Base-by-base conservation (phyloP, 2,113 vertebrate species). In the Alethe castanea region DNA sequence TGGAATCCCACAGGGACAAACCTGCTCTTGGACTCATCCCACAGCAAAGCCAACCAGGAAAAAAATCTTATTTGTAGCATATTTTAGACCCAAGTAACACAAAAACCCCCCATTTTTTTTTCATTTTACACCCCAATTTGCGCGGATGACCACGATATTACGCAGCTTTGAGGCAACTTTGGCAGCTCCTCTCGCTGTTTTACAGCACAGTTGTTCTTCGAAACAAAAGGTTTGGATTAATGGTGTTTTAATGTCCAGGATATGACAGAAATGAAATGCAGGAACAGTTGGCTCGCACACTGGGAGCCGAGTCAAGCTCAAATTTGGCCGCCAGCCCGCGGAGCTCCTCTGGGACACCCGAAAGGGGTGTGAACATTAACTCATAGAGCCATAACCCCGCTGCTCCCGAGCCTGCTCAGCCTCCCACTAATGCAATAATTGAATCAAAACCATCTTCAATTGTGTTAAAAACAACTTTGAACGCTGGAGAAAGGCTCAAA, bases 231-330 rank as follows among this genome's bases (percentile, higher is more conserved):
- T 95, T 96, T 60, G 79, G 92, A 95, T 86, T 95, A 93, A 95
- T 84, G 95, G 85, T 64, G 84, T 96, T 97, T 96, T 96, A 96
- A 93, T 67, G 94, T 84, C 91, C 92, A 95, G 95, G 97, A 96
- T 94, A 93, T 73, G 90, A 96, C 95, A 96, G 97, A 96, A 96
- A 94, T 91, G 95, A 97, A 95, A 96, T 86, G 91, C 70, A 81
- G 96, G 91, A 97, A 95, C 94, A 91, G 92, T 93, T 96, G 94
- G 97, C 95, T 95, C 80, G 88, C 83, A 45, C 64, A 28, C 94
- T 86, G 86, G 93, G 90, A 96, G 88, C 90, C 48, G 64, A 96
- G 93, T 96, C 95, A 94, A 95, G 97, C 95, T 81, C 85, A 82
- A 62, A 91, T 67, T 83, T 96, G 96, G 96, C 95, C 3, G 33